Percentiles rank a stretch among this genome's conserved stretches.
Evolutionary conservation across 37 sponge, comb jelly and placozoan species (phyloP).

Genomic region (Amphimedon queenslandica): DNA sequence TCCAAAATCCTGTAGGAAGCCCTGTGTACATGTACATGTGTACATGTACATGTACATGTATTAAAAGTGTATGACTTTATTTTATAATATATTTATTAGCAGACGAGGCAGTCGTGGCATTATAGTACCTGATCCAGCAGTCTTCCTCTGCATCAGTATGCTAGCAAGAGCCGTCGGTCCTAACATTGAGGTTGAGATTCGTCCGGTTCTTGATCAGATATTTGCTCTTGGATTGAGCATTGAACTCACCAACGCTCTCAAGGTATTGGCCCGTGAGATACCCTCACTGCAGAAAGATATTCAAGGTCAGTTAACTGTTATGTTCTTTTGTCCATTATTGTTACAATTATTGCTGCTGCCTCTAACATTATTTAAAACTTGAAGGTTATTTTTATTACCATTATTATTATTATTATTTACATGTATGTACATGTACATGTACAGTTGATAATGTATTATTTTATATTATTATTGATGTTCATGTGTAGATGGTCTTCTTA

Average conservation of each 20-base stretch:
- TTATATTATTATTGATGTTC: not conserved
- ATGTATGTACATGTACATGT: not conserved
- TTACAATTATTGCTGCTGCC: too few relatives aligned
- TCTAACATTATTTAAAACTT: too few relatives aligned
- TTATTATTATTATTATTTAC: too few relatives aligned
- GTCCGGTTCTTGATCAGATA: conserved; percentile 66
- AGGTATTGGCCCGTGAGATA: conserved; percentile 50
- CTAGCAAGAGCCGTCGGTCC: conserved; percentile 67
- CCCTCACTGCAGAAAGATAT: conserved; percentile 56
- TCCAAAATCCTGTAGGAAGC: not conserved
- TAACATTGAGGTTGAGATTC: conserved; percentile 44
- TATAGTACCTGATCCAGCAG: conserved; percentile 44
- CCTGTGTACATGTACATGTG: not conserved
- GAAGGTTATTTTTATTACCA: too few relatives aligned
- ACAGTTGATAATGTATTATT: not conserved
- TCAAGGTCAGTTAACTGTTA: conserved; percentile 43
- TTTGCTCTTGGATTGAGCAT: conserved; percentile 56
- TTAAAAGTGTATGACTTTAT: not conserved
- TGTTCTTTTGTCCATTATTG: too few relatives aligned
- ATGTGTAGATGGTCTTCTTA: conserved; percentile 67
- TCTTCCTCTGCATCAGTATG: conserved; percentile 85
- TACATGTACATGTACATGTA: conserved; percentile 1
- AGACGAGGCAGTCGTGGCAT: conserved; percentile 17
- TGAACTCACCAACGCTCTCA: conserved; percentile 60
- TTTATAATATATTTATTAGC: not conserved